These are phyloP conservation scores for Engystomops pustulosus DNA, from an alignment of 2,113 vertebrate species.

Conservation along the genomic window DNA sequence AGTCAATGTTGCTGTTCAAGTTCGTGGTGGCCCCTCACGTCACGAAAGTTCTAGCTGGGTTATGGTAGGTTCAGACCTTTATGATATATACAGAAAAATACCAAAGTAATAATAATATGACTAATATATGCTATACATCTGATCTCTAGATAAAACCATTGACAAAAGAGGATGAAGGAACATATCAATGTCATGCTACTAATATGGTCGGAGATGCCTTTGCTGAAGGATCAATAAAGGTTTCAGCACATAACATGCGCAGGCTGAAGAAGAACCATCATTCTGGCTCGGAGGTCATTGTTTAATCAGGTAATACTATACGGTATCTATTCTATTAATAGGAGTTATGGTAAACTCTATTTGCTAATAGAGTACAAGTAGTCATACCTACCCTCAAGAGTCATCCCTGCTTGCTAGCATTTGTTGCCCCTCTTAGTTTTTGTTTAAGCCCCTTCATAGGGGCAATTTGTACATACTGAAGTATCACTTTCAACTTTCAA, in stretches of 20 bases:
- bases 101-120: background rate
- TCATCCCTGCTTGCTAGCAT: no score
- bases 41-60: conserved; percentile 71
- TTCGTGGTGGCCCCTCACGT: conserved; percentile 69
- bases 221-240: conserved; percentile 65
- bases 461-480: no score
- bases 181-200: conserved; percentile 70
- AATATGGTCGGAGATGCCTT: conserved; percentile 69
- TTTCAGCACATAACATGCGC: conserved; percentile 56
- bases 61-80: conserved; percentile 66
- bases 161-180: conserved; percentile 70
- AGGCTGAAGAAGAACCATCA: conserved; percentile 38
- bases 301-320: conserved; percentile 58
- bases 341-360: background rate
- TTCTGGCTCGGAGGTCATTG: conserved; percentile 32
- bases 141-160: conserved; percentile 71
- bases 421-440: no score
- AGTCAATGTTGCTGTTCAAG: conserved; percentile 69
- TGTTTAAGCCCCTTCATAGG: no score
- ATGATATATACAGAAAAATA: background rate
- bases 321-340: background rate
- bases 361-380: background rate
- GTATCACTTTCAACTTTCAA: no score
- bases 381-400: no score
- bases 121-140: background rate